phyloP scores from a whole-genome alignment of 2,113 vertebrate genomes.

The Mola mola region DNA sequence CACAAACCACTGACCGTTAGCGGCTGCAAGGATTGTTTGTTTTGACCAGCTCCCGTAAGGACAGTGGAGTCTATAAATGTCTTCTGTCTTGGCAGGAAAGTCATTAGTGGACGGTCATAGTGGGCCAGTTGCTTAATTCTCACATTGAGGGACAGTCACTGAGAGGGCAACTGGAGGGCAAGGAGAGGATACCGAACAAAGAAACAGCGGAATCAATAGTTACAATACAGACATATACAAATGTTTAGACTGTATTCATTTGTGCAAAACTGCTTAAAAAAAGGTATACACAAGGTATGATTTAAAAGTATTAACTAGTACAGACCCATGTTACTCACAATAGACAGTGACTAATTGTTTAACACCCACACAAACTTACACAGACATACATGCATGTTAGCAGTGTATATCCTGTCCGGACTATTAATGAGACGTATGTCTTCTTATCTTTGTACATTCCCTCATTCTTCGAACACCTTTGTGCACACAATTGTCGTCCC shows the following conservation, averaged over 20 bases:
- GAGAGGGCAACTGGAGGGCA: slow-evolving; percentile 27
- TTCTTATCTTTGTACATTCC: slow-evolving; percentile 29
- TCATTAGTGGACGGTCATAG: slow-evolving; percentile 28
- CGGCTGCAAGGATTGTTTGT: slow-evolving; percentile 47
- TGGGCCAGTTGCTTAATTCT: slow-evolving; percentile 32
- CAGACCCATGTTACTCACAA: not conserved
- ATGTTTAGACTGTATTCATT: not conserved
- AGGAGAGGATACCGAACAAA: not conserved
- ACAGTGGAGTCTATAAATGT: slow-evolving; percentile 43
- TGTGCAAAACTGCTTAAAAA: not conserved
- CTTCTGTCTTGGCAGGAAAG: slow-evolving; percentile 38
- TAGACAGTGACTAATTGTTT: not conserved
- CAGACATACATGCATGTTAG: slow-evolving; percentile 22
- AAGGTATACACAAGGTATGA: not conserved
- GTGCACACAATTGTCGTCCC: slow-evolving; percentile 11
- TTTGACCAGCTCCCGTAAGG: slow-evolving; percentile 48
- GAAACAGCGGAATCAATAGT: slow-evolving; percentile 8
- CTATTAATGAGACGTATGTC: slow-evolving; percentile 27
- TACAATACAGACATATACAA: not conserved
- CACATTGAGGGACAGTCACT: slow-evolving; percentile 13
- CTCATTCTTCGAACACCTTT: slow-evolving; percentile 41
- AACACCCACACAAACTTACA: not conserved
- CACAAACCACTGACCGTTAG: slow-evolving; percentile 37
- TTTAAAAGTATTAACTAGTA: not conserved
- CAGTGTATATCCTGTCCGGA: not conserved